Conservation (phyloP, 2,888 invertebrate species). For the Athripsodes cinereus region DNA sequence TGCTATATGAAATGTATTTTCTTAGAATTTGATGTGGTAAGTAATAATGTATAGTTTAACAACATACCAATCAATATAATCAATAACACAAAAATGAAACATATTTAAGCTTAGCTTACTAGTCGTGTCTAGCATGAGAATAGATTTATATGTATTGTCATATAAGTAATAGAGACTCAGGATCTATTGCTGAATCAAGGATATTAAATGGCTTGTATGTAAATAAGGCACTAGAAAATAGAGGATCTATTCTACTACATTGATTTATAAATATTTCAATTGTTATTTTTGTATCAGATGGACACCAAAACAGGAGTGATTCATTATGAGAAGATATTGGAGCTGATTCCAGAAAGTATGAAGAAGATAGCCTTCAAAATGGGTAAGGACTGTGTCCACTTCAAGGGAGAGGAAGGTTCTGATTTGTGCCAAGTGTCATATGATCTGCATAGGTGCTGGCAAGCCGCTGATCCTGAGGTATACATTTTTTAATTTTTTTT, state of each 20-base stretch:
- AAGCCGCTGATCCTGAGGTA: conserved; percentile 31
- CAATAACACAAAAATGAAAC: no score
- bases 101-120: no score
- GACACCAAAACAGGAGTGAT: conserved; percentile 29
- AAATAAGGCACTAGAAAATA: no score
- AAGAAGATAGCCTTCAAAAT: conserved; percentile 31
- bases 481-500: no score
- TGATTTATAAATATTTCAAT: no score
- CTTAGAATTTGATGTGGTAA: conserved; percentile 31
- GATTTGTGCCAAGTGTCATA: conserved; percentile 32
- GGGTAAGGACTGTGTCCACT: conserved; percentile 32
- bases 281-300: conserved; percentile 27
- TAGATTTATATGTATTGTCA: no score
- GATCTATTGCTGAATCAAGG: no score
- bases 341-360: conserved; percentile 31
- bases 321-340: conserved; percentile 32
- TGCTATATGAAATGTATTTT: conserved; percentile 34
- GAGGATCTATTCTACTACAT: no score
- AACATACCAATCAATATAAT: not conserved
- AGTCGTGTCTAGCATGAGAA: no score
- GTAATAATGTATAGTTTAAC: no score
- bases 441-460: conserved; percentile 32
- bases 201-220: no score
- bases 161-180: no score
- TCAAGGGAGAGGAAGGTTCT: conserved; percentile 30